Evolutionary conservation across 1,140 invertebrate species (phyloP).

Genomic region (Cryptotermes secundus): DNA sequence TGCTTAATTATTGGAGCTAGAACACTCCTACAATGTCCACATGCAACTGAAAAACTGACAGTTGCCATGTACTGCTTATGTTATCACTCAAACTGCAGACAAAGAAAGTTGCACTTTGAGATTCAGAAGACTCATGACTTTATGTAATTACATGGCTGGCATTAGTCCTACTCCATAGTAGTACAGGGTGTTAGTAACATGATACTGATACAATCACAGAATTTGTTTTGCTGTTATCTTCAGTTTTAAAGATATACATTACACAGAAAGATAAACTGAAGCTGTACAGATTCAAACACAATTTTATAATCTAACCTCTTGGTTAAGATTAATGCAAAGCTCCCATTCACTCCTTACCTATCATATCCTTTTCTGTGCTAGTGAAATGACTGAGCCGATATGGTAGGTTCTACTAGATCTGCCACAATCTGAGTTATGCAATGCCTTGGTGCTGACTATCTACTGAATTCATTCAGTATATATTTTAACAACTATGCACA

Average conservation of each 20-base stretch:
- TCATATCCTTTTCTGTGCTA: too few relatives aligned
- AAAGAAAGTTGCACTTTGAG: neutral
- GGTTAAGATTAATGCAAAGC: neutral
- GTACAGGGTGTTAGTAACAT: neutral
- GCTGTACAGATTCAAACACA: neutral
- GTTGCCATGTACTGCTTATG: neutral
- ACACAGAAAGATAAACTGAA: neutral
- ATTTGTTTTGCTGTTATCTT: neutral
- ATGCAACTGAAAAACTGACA: neutral
- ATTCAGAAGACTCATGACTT: neutral
- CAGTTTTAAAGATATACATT: neutral
- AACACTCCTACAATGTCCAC: slow-evolving; percentile 24
- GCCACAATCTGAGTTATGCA: too few relatives aligned
- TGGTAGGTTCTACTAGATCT: too few relatives aligned
- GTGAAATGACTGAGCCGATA: too few relatives aligned
- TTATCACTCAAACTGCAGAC: neutral
- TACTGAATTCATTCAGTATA: too few relatives aligned
- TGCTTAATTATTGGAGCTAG: slow-evolving; percentile 5
- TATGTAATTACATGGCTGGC: neutral
- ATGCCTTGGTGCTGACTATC: too few relatives aligned
- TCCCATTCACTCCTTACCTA: neutral
- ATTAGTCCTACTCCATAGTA: neutral
- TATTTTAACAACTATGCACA: too few relatives aligned
- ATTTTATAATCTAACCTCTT: neutral
- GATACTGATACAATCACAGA: neutral